A percentile compares a stretch with the other conserved stretches of the same genome.
Conservation (phyloP, 2,888 invertebrate species). For the Hirtodrosophila histrioides region DNA sequence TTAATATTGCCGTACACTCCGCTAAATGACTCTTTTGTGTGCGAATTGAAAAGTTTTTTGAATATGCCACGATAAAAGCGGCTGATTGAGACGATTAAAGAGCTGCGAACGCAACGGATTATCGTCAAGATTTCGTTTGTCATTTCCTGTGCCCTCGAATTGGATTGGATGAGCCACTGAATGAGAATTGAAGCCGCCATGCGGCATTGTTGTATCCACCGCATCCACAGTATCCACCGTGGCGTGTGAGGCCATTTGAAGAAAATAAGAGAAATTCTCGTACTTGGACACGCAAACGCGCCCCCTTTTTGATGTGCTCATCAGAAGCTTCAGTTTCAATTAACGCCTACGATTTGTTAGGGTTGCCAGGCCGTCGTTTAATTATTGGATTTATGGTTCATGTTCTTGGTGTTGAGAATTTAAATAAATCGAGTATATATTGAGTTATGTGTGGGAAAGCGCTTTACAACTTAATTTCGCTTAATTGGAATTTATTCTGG, state of each 20-base stretch:
- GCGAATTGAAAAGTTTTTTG: constrained; percentile 69
- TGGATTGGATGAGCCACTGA: constrained; percentile 26
- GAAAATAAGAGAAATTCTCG: constrained; percentile 12
- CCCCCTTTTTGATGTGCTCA: constrained; percentile 56
- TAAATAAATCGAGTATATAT: constrained; percentile 68
- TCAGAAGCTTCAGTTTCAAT: constrained; percentile 50
- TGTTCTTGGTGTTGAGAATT: constrained; percentile 32
- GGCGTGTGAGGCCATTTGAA: constrained; percentile 39
- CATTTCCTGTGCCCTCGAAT: constrained; percentile 65
- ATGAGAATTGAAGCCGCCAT: constrained; percentile 34
- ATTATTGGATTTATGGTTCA: constrained; percentile 43
- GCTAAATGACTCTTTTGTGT: constrained; percentile 65
- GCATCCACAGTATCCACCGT: constrained; percentile 18
- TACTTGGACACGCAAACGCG: constrained; percentile 51
- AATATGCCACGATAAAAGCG: constrained; percentile 65
- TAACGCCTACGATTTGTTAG: constrained; percentile 64
- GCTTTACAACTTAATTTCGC: constrained; percentile 50
- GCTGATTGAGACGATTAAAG: constrained; percentile 61
- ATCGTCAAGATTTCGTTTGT: constrained; percentile 50
- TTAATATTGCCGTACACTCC: constrained; percentile 6
- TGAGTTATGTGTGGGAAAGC: constrained; percentile 60
- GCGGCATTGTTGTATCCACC: constrained; percentile 47
- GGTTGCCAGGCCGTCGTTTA: constrained; percentile 51
- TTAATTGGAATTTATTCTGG: constrained; percentile 51
- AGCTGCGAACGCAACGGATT: constrained; percentile 64